phyloP scores from a whole-genome alignment of 2,113 vertebrate species.

The Siphamia tubifer region DNA sequence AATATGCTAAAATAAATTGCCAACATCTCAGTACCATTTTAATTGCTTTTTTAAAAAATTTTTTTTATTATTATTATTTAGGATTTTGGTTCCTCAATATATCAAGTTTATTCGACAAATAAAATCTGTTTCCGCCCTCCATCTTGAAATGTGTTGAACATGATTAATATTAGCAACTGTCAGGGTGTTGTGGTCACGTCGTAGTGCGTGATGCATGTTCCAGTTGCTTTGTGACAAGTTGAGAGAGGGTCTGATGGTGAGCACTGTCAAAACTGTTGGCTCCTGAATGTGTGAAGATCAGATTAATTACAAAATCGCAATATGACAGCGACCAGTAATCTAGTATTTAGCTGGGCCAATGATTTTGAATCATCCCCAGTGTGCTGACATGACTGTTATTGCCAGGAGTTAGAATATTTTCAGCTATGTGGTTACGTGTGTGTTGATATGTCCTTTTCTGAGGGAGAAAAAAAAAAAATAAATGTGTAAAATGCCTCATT shows the following conservation, averaged over 20 bases:
- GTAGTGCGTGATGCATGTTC: background rate
- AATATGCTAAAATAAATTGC: too few species aligned
- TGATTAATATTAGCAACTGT: too few species aligned
- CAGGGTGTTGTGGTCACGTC: background rate
- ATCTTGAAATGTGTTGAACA: too few species aligned
- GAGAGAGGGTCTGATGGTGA: background rate
- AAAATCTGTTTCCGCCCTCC: too few species aligned
- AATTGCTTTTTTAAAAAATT: too few species aligned
- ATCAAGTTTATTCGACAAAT: too few species aligned
- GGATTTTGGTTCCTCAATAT: too few species aligned
- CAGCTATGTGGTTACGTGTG: background rate
- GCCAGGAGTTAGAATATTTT: slow-evolving; percentile 15
- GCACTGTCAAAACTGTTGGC: background rate
- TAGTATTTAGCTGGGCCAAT: background rate
- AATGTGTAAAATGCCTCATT: slow-evolving; percentile 31
- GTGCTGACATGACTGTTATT: background rate
- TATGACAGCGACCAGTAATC: background rate
- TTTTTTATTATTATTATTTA: too few species aligned
- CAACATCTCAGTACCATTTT: too few species aligned
- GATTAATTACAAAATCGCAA: background rate
- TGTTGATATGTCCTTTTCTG: background rate
- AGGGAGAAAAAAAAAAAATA: too few species aligned
- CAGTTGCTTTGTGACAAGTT: background rate
- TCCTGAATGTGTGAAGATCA: background rate
- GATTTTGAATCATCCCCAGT: background rate